phyloP scores from a whole-genome alignment of 2,797 vertebrate genomes.

The Betta splendens region DNA sequence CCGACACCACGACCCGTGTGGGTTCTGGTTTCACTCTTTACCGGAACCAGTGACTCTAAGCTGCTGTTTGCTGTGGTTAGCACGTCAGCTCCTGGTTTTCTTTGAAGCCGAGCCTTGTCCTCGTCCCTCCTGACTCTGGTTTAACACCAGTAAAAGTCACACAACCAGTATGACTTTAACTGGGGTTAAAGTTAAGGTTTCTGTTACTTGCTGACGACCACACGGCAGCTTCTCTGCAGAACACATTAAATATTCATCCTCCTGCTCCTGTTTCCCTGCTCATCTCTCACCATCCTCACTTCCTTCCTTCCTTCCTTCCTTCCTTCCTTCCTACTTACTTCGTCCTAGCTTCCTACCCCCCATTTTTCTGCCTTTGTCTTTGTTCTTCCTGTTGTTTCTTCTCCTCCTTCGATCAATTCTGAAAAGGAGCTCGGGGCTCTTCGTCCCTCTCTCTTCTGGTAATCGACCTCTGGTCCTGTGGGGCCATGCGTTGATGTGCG shows the following conservation, averaged over 20 bases:
- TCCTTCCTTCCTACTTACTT: conserved; percentile 38
- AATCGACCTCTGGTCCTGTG: conserved; percentile 36
- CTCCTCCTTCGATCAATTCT: conserved; percentile 22
- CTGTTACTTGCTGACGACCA: conserved; percentile 9
- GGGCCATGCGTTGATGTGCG: neutral
- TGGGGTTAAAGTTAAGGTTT: neutral
- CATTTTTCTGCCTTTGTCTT: neutral
- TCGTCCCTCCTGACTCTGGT: too few species aligned
- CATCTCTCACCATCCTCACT: too few species aligned
- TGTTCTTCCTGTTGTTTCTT: too few species aligned
- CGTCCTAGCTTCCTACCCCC: conserved; percentile 30
- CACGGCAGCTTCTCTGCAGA: conserved; percentile 73
- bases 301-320: conserved; percentile 47
- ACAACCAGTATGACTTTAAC: too few species aligned
- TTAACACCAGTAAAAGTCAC: too few species aligned
- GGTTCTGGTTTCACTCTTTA: conserved; percentile 55
- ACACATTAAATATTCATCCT: conserved; percentile 83
- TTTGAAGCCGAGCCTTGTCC: too few species aligned
- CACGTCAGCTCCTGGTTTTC: conserved; percentile 39
- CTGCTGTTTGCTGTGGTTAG: conserved; percentile 57
- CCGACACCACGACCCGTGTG: conserved; percentile 52
- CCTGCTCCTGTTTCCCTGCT: conserved; percentile 64
- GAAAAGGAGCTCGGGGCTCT: conserved; percentile 42
- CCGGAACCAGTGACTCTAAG: conserved; percentile 62
- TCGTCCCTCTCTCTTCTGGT: conserved; percentile 32